Percentiles rank a stretch among this genome's conserved stretches.
Evolutionary conservation across 2,797 vertebrate species (phyloP).

Genomic region (Semotilus atromaculatus): DNA sequence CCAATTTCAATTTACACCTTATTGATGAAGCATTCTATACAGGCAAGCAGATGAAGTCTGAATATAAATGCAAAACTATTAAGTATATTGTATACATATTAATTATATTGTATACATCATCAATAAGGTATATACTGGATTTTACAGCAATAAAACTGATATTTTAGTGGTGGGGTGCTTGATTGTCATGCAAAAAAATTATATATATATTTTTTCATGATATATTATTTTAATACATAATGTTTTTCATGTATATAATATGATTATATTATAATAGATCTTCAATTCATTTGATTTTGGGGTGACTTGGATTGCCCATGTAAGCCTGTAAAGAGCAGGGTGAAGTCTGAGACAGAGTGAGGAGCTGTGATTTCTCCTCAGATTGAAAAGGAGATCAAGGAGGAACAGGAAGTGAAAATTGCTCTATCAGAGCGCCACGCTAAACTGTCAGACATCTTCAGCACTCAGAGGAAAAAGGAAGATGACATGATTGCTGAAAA

Average conservation of each 20-base stretch:
- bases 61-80: no score
- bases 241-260: no score
- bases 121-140: background rate
- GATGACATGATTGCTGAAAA: constrained; percentile 55
- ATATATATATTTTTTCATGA: no score
- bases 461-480: constrained; percentile 60
- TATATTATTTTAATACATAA: no score
- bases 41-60: background rate
- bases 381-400: constrained; percentile 63
- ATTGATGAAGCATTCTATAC: background rate
- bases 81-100: no score
- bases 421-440: constrained; percentile 46
- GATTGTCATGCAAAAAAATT: background rate
- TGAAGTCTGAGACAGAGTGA: constrained; percentile 3
- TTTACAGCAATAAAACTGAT: background rate
- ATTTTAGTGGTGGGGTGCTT: background rate
- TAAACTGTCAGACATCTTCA: constrained; percentile 57
- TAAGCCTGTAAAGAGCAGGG: background rate
- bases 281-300: background rate
- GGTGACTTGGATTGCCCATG: background rate
- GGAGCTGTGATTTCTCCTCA: constrained; percentile 47
- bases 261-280: background rate
- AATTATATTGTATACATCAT: no score
- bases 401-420: background rate
- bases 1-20: background rate